Conservation (phyloP, 1,140 invertebrate species). For the Gonioctena quinquepunctata region DNA sequence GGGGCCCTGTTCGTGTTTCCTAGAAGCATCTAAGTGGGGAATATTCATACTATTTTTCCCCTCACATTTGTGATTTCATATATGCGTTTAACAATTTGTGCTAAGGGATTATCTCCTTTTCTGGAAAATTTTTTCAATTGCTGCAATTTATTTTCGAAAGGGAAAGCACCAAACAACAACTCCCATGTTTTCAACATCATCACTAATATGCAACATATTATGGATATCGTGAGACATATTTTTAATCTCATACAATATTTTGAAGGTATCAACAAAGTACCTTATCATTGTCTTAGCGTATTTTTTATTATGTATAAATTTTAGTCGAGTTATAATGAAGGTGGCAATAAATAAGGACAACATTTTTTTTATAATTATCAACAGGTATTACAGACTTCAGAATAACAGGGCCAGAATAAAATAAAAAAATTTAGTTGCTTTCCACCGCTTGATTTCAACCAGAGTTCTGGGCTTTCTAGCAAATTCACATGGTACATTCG, state of each 20-base stretch:
- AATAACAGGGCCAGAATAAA: slow-evolving; percentile 27
- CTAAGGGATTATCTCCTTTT: slow-evolving; percentile 28
- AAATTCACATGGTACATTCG: slow-evolving; percentile 27
- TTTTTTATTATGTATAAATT: neutral
- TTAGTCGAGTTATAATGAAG: neutral
- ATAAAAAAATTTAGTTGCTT: slow-evolving; percentile 34
- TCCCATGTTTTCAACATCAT: slow-evolving; percentile 30
- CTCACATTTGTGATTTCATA: slow-evolving; percentile 11
- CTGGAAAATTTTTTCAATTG: slow-evolving; percentile 28
- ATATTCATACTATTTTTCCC: neutral
- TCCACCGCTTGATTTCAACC: slow-evolving; percentile 27
- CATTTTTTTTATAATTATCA: neutral
- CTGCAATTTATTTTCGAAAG: slow-evolving; percentile 35
- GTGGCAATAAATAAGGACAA: neutral
- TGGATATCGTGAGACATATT: slow-evolving; percentile 24
- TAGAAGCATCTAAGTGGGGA: neutral
- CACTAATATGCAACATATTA: slow-evolving; percentile 29
- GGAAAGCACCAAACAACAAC: slow-evolving; percentile 32
- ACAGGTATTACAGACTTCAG: slow-evolving; percentile 11
- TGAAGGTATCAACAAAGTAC: slow-evolving; percentile 4
- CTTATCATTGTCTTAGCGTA: neutral
- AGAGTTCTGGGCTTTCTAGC: slow-evolving; percentile 22
- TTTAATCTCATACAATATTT: neutral
- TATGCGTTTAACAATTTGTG: slow-evolving; percentile 29
- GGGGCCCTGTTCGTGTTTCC: neutral